These are phyloP conservation scores for Aeoliscus strigatus DNA, from an alignment of 2,797 vertebrate genomes.

Conservation along the genomic window DNA sequence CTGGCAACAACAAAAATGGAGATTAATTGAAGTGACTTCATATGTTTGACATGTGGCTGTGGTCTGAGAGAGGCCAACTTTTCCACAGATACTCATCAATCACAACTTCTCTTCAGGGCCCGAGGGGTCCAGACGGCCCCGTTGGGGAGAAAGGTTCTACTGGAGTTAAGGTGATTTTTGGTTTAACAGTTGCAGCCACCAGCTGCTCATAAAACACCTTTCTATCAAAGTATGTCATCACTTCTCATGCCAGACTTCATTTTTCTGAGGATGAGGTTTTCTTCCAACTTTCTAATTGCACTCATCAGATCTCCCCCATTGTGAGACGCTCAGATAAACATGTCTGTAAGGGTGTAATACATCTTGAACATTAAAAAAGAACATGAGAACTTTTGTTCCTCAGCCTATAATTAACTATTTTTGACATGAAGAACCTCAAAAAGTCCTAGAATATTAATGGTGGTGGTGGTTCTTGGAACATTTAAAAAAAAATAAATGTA, in stretches of 20 bases:
- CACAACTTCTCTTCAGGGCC: slow-evolving; percentile 54
- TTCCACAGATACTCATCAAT: slow-evolving; percentile 17
- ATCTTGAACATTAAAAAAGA: background rate
- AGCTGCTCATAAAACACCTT: background rate
- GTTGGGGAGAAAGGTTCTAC: slow-evolving; percentile 58
- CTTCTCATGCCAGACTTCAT: background rate
- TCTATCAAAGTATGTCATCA: background rate
- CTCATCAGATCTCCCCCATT: slow-evolving; percentile 8
- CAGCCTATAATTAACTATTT: slow-evolving; percentile 32
- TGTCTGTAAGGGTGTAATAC: background rate
- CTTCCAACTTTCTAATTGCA: slow-evolving; percentile 10
- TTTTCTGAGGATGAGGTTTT: slow-evolving; percentile 2
- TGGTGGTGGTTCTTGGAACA: slow-evolving; percentile 15
- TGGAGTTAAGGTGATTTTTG: slow-evolving; percentile 66
- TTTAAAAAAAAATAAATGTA: slow-evolving; percentile 25
- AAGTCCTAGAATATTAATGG: slow-evolving; percentile 40
- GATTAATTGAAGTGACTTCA: slow-evolving; percentile 25
- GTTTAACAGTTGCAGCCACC: slow-evolving; percentile 6
- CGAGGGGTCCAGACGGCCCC: slow-evolving; percentile 64
- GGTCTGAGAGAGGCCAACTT: slow-evolving; percentile 13
- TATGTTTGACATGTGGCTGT: slow-evolving; percentile 5
- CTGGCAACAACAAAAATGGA: slow-evolving; percentile 14
- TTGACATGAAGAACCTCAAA: slow-evolving; percentile 47
- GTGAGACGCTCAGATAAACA: slow-evolving; percentile 12
- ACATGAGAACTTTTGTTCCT: slow-evolving; percentile 2